phyloP scores from a whole-genome alignment of 2,888 invertebrate species.

The Drosophila longiperda region DNA sequence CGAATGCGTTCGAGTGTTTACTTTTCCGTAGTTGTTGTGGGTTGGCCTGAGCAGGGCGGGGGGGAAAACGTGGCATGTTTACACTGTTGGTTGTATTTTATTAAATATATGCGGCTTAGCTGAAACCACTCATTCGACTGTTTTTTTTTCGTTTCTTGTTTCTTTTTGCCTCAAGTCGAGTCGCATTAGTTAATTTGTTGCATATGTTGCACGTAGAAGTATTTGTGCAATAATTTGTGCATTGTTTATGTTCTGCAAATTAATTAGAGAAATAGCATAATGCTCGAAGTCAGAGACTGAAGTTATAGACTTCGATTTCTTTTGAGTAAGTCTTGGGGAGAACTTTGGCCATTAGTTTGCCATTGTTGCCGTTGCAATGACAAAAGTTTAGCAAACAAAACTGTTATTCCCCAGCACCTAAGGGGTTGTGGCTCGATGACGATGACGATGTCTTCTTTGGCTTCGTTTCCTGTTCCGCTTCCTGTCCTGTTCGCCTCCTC shows the following conservation, averaged over 20 bases:
- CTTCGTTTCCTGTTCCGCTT: conserved; percentile 47
- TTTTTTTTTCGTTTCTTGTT: neutral
- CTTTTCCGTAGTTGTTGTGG: conserved; percentile 33
- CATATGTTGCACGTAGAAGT: neutral
- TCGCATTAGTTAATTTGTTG: conserved; percentile 21
- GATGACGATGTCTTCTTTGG: conserved; percentile 16
- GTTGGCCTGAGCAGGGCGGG: neutral
- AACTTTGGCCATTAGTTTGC: conserved; percentile 58
- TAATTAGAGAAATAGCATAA: conserved; percentile 25
- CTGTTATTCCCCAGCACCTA: conserved; percentile 52
- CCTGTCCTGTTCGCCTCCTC: conserved; percentile 29
- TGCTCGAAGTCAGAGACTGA: neutral
- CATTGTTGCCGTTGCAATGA: conserved; percentile 67
- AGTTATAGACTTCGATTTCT: conserved; percentile 25
- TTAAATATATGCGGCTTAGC: conserved; percentile 16
- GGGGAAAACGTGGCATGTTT: conserved; percentile 19
- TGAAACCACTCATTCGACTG: neutral
- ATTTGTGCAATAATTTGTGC: neutral
- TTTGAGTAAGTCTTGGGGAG: conserved; percentile 10
- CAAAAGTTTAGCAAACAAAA: conserved; percentile 74
- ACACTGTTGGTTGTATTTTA: conserved; percentile 16
- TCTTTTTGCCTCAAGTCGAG: neutral
- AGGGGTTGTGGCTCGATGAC: conserved; percentile 43
- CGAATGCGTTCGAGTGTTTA: conserved; percentile 65
- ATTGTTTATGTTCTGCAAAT: conserved; percentile 15